Evolutionary conservation across 2,888 invertebrate species (phyloP).

Genomic region (Agelastica alni): DNA sequence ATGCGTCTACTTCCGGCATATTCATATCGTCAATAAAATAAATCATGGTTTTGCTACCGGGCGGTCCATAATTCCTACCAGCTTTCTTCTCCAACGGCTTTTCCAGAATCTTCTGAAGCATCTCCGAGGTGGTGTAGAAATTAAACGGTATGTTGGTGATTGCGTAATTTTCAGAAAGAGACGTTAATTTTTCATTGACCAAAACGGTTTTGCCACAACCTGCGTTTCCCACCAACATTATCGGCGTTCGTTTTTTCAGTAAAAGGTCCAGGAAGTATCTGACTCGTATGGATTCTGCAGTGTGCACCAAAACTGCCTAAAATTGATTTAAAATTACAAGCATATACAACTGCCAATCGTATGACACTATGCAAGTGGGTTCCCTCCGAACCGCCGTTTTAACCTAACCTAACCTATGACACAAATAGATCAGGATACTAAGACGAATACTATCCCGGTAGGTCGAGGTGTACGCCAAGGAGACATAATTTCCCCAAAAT

Average conservation of each 20-base stretch:
- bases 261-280: slow-evolving; percentile 87
- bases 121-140: slow-evolving; percentile 93
- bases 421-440: too few species aligned
- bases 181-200: slow-evolving; percentile 71
- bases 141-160: slow-evolving; percentile 94
- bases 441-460: too few species aligned
- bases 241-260: slow-evolving; percentile 86
- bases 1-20: slow-evolving; percentile 90
- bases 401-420: too few species aligned
- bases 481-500: neutral
- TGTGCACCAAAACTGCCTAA: slow-evolving; percentile 88
- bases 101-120: slow-evolving; percentile 90
- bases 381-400: too few species aligned
- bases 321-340: slow-evolving; percentile 31
- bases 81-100: slow-evolving; percentile 97
- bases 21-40: slow-evolving; percentile 98
- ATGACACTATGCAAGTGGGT: too few species aligned
- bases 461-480: too few species aligned
- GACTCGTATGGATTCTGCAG: slow-evolving; percentile 89
- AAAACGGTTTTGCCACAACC: slow-evolving; percentile 94
- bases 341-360: too few species aligned
- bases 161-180: slow-evolving; percentile 83
- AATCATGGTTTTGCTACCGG: slow-evolving; percentile 89
- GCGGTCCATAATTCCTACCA: slow-evolving; percentile 91
- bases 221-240: slow-evolving; percentile 93